These are phyloP conservation scores for Hydractinia symbiolongicarpus DNA, from an alignment of 30 jellyfish, hydroid and myxozoan species.

Conservation along the genomic window DNA sequence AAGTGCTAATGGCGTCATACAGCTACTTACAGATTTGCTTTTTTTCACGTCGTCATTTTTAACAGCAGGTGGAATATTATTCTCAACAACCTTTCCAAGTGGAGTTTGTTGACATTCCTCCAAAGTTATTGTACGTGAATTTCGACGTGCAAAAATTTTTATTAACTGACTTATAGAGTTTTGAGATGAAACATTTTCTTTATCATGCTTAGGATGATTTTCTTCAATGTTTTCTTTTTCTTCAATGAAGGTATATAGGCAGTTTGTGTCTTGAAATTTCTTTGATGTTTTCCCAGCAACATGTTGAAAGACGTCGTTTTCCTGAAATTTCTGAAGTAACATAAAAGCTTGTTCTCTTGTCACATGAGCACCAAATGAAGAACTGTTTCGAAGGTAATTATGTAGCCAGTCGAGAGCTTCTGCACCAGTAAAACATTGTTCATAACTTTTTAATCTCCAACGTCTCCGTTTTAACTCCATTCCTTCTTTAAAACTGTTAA, in stretches of 20 bases:
- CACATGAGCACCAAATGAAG: conserved; percentile 57
- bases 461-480: conserved; percentile 63
- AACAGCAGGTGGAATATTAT: too few relatives aligned
- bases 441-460: conserved; percentile 71
- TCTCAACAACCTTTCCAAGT: not conserved
- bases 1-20: conserved; percentile 12
- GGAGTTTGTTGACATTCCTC: not conserved
- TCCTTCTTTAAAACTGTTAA: conserved; percentile 55
- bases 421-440: conserved; percentile 66
- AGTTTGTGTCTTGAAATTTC: conserved; percentile 54
- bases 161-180: not conserved
- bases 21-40: not conserved
- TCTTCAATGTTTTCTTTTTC: not conserved
- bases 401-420: conserved; percentile 78
- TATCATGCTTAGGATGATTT: conserved; percentile 17
- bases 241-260: conserved; percentile 51
- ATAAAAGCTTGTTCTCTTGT: conserved; percentile 64
- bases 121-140: not conserved
- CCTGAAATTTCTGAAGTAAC: conserved; percentile 75
- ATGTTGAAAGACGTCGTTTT: conserved; percentile 54
- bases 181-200: conserved; percentile 15
- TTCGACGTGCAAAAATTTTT: conserved; percentile 5
- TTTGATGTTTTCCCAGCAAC: conserved; percentile 30
- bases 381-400: conserved; percentile 41
- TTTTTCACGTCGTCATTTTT: too few relatives aligned